Evolutionary conservation across 1,140 invertebrate species (phyloP), one percentile per base, ranked within the genome.

Genomic region (Aethina tumida): DNA sequence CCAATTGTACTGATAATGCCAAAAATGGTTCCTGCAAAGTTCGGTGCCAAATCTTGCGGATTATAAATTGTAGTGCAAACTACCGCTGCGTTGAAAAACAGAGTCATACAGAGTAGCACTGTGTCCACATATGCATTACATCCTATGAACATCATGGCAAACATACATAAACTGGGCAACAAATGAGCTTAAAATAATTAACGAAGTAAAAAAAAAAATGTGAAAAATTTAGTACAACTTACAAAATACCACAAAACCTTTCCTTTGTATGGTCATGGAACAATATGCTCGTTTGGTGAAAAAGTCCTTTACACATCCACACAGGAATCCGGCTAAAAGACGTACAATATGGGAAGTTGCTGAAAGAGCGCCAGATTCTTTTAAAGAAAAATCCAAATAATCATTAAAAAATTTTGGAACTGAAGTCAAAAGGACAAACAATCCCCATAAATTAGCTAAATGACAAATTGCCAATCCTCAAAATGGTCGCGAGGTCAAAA

Each of bases 361-460:
- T n/a, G 78, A 77, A 28, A 82, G 60, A n/a, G 73, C 62, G 20
- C 80, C 79, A 30, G 78, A 77, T 39, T 76, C 64, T 52, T 81
- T 71, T 36, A 93, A 70, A 47, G 90, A 71, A 44, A 90, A 90
- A 2, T 84, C 79, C 5, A 95, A 67, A n/a, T 88, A 78, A 56
- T 80, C 74, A 24, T 81, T 75, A 43, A 93, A n/a, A 58, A 91
- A 96, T 36, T 85, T 90, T 0, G 92, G 92, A 4, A 92, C 79
- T 31, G 83, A 81, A 0, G 84, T 92, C 41, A 94, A 72, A 46
- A 94, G 77, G 45, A 84, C 79, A 45, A 80, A 84, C 45, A 93
- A 64, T 4, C 81, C 81, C 80, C 81, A 85, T 52, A 81, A 67
- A 45, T 81, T 84, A 16, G 80, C 80, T 49, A 79, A 80, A 45